Base-by-base conservation (phyloP, 1,140 invertebrate genomes). In the Listronotus bonariensis region DNA sequence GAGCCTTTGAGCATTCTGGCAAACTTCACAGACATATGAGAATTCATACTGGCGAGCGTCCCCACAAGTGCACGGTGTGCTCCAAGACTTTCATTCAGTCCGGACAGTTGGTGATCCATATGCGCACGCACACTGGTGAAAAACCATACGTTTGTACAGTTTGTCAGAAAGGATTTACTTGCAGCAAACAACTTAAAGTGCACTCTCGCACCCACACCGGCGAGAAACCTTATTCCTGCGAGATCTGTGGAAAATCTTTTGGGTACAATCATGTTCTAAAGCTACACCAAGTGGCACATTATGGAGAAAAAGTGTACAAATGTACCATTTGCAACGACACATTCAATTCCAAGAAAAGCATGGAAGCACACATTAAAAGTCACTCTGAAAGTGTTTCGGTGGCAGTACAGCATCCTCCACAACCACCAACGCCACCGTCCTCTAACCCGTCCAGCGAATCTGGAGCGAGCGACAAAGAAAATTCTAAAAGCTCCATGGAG, bases 51-150 rank as follows among this genome's bases (percentile, higher is more conserved):
- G 84, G 96, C 0, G 95, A 97, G 78, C 85, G 95, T 18, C 95
- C 95, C 0, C 96, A 96, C 79, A 92, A 92, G 72, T 98, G 96
- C 77, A 88, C 87, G n/a, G 88, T 96, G 46, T 98, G 96, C 77
- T 87, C 88, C 53, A 95, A 95, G 77, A 93, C 92, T 0, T 95
- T 95, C 76, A 94, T 95, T 26, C 92, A 94, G 74, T 92, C 90
- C 38, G 92, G 95, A 3, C 91, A 93, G 72, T 75, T 93, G 62
- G 91, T 92, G 0, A 93, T 92, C 63, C 91, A 93, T 74, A 88
- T 91, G 82, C 82, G 91, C 14, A 92, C 91, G 0, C 91, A 98
- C 78, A 98, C 95, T 0, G 86, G 93, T 0, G 92, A 95, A 80
- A 95, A 95, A 77, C 93, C 92, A 0, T 96, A 94, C 74, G 89